A percentile compares a stretch with the other conserved stretches of the same genome.
Conservation (phyloP, 1,140 invertebrate genomes). For the Scaptomyza hsui region DNA sequence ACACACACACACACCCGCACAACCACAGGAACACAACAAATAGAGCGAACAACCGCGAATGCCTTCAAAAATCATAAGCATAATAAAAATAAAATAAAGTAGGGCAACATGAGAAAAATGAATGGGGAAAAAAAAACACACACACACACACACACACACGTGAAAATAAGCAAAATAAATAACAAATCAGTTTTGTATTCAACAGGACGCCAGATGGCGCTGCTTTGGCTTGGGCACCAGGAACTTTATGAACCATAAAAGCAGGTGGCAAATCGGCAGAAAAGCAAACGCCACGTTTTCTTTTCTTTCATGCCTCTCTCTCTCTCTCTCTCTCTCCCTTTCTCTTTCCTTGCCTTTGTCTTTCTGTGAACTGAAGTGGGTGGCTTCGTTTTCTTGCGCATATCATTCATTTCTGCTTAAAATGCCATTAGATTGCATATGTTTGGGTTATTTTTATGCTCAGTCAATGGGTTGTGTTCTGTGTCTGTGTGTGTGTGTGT, state of each 20-base stretch:
- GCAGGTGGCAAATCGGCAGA: slow-evolving; percentile 42
- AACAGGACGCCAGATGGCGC: slow-evolving; percentile 38
- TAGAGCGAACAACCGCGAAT: slow-evolving; percentile 13
- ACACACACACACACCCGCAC: slow-evolving; percentile 20
- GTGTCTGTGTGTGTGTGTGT: no score
- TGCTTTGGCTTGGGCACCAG: slow-evolving; percentile 31
- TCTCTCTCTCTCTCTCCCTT: neutral
- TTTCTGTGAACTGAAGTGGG: neutral
- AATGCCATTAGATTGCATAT: slow-evolving; percentile 58
- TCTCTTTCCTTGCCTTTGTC: neutral
- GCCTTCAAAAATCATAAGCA: slow-evolving; percentile 18
- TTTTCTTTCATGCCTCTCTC: slow-evolving; percentile 2
- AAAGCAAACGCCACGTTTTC: slow-evolving; percentile 31
- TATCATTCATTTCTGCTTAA: slow-evolving; percentile 52
- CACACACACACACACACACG: neutral
- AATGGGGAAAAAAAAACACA: slow-evolving; percentile 20
- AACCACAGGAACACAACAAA: slow-evolving; percentile 13
- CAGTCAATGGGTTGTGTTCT: neutral
- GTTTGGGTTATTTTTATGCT: slow-evolving; percentile 40
- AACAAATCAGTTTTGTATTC: slow-evolving; percentile 36
- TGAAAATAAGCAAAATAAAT: slow-evolving; percentile 26
- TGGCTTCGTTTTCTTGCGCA: slow-evolving; percentile 24
- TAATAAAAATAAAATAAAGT: slow-evolving; percentile 35
- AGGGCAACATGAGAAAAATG: neutral
- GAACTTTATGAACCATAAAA: slow-evolving; percentile 53